Conservation (phyloP, 1,140 invertebrate genomes). For the Bombyx mandarina region DNA sequence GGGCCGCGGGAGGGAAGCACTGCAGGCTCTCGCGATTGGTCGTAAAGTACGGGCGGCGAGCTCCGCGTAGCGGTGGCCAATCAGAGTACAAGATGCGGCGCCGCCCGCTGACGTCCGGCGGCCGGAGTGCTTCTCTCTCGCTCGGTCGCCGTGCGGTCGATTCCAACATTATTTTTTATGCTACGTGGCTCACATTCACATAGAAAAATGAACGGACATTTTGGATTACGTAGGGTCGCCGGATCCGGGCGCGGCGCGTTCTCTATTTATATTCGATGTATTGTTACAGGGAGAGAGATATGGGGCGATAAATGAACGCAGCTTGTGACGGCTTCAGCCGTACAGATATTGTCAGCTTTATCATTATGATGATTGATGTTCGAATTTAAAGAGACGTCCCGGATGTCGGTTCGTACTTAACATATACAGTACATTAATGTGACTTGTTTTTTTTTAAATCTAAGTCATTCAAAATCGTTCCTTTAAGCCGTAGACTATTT, state of each 20-base stretch:
- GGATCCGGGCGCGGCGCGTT: conserved; percentile 48
- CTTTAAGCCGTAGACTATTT: no score
- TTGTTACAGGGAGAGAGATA: conserved; percentile 53
- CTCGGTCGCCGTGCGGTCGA: conserved; percentile 37
- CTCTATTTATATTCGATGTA: conserved; percentile 56
- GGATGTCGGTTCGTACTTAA: no score
- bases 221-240: conserved; percentile 61
- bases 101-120: conserved; percentile 49
- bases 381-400: no score
- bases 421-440: no score
- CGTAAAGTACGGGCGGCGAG: conserved; percentile 63
- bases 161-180: conserved; percentile 49
- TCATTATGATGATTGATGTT: conserved; percentile 33
- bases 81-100: conserved; percentile 45
- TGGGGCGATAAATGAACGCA: conserved; percentile 55
- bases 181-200: conserved; percentile 45
- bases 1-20: conserved; percentile 40
- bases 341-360: no score
- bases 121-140: conserved; percentile 30
- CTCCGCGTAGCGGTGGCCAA: conserved; percentile 37
- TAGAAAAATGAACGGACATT: conserved; percentile 70
- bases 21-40: conserved; percentile 29
- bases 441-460: no score
- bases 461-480: no score
- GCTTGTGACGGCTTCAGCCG: conserved; percentile 29